Evolutionary conservation across 2,113 vertebrate species (phyloP).

Genomic region (Lycaon pictus): DNA sequence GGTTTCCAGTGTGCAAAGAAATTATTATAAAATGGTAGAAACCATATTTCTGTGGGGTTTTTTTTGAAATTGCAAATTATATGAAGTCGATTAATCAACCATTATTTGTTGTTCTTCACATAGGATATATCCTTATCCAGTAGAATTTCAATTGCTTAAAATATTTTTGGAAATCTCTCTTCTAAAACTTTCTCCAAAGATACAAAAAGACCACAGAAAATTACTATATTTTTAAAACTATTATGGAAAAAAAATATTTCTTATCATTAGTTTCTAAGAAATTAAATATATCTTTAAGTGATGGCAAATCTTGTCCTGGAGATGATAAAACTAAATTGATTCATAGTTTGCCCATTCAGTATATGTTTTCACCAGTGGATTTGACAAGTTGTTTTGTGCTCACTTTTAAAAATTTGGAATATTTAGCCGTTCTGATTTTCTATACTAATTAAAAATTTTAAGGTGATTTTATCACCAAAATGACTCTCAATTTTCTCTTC

Average conservation of each 20-base stretch:
- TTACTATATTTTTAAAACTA: not conserved
- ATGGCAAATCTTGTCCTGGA: not conserved
- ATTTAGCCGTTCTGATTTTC: not conserved
- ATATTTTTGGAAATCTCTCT: not conserved
- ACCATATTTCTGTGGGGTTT: not conserved
- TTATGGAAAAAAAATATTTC: not conserved
- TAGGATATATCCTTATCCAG: not conserved
- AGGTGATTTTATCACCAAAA: constrained; percentile 9
- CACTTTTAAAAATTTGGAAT: not conserved
- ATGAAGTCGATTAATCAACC: not conserved
- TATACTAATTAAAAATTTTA: not conserved
- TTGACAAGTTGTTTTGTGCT: not conserved
- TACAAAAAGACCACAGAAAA: not conserved
- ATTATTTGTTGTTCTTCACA: not conserved
- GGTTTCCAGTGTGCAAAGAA: not conserved
- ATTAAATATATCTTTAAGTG: not conserved
- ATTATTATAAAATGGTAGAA: not conserved
- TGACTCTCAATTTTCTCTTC: not conserved
- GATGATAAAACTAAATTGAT: not conserved
- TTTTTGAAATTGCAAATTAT: not conserved
- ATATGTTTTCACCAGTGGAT: not conserved
- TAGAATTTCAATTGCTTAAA: not conserved
- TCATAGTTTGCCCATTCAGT: not conserved
- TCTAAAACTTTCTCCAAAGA: not conserved
- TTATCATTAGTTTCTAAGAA: not conserved